phyloP scores from a whole-genome alignment of 2,888 invertebrate genomes.

The Amorpha juglandis region DNA sequence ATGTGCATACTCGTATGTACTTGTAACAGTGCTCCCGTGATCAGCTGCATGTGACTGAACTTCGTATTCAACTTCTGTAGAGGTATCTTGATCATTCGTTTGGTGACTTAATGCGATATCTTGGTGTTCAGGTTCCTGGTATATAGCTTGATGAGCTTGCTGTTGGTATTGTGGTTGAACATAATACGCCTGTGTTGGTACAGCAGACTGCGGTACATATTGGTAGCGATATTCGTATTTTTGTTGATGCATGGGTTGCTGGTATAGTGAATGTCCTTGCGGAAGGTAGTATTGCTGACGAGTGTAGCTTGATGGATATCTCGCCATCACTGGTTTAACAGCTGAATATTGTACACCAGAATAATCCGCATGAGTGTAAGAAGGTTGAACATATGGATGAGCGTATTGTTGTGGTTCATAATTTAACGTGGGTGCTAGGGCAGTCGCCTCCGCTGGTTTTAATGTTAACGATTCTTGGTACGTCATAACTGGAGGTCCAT shows the following conservation, averaged over 20 bases:
- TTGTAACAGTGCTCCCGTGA: constrained; percentile 38
- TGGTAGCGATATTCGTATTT: constrained; percentile 69
- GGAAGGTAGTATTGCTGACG: constrained; percentile 59
- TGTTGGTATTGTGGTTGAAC: constrained; percentile 63
- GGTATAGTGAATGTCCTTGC: constrained; percentile 61
- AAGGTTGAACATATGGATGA: constrained; percentile 67
- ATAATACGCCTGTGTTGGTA: constrained; percentile 59
- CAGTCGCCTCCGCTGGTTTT: constrained; percentile 43
- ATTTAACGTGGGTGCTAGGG: constrained; percentile 40
- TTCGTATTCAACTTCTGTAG: constrained; percentile 51
- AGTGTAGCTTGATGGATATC: constrained; percentile 67
- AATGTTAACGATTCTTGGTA: constrained; percentile 56
- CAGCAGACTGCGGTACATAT: constrained; percentile 58
- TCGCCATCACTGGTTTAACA: constrained; percentile 79
- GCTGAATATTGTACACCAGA: constrained; percentile 79
- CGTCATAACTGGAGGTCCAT: constrained; percentile 69
- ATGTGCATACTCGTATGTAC: constrained; percentile 28
- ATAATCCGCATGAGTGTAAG: constrained; percentile 72
- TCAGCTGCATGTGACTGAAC: constrained; percentile 47
- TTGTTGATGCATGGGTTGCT: constrained; percentile 60
- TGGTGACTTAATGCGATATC: constrained; percentile 35
- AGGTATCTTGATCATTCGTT: constrained; percentile 42
- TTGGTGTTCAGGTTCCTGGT: constrained; percentile 42
- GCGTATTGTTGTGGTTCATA: constrained; percentile 69
- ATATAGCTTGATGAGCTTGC: constrained; percentile 46